Evolutionary conservation across 1,140 invertebrate genomes (phyloP), one percentile per base, ranked within the genome.

Genomic region (Drosophila carrolli): DNA sequence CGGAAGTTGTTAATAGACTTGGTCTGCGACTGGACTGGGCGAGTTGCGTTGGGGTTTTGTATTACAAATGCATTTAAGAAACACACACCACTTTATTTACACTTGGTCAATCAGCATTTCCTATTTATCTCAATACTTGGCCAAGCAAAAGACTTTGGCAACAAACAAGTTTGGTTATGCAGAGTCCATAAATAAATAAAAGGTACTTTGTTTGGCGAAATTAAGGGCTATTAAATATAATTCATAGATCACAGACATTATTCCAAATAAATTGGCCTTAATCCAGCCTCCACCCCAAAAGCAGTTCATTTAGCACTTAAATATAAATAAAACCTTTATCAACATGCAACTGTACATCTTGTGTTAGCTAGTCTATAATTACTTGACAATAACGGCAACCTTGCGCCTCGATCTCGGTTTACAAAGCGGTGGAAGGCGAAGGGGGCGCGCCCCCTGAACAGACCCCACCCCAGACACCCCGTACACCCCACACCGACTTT

Each of bases 301-400:
- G 56, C 32, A 43, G 50, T 44, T 75, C 23, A 62, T 23, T 50
- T 79, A 55, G 48, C 41, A 48, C 14, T 54, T 38, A 57, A 71
- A 41, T 51, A 44, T 56, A 44, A 71, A 75, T 41, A 68, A 57
- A 50, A 61, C 50, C 48, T 71, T n/a, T 71, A 77, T 61, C 46
- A 75, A 59, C 67, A 63, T 41, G 38, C 55, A 70, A 71, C 68
- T 71, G 68, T 76, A 61, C 47, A 62, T 60, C 61, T 75, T 56
- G 72, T 84, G 81, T 76, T 80, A 76, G 82, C 63, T 67, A 46
- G 59, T 76, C 66, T 78, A 79, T 86, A 89, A 86, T 89, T 79
- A 88, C 83, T 86, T 79, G 75, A 77, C 84, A 88, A 84, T 83
- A 88, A 88, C 83, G 84, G 67, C 84, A 89, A 88, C 83, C 83